These are phyloP conservation scores for Phodopus roborovskii DNA, from an alignment of 2,113 vertebrate species.

Conservation along the genomic window DNA sequence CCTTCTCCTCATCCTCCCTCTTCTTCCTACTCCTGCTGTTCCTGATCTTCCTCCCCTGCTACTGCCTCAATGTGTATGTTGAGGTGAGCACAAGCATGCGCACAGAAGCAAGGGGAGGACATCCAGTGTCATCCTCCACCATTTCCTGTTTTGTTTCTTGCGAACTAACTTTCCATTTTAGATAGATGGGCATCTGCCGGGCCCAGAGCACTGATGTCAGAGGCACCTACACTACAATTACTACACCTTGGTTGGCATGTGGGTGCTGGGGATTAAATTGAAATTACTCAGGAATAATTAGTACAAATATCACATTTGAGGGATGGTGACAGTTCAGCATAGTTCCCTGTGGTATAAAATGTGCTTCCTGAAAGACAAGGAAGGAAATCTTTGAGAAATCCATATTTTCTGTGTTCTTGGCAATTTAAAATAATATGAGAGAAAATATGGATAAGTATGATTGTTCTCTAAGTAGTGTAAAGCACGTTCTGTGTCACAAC, in stretches of 20 bases:
- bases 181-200: neutral
- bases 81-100: neutral
- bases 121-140: neutral
- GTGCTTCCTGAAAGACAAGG: neutral
- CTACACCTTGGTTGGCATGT: neutral
- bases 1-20: neutral
- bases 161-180: neutral
- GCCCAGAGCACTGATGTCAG: too few relatives aligned
- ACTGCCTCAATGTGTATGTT: neutral
- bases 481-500: neutral
- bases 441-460: neutral
- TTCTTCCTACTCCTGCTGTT: too few relatives aligned
- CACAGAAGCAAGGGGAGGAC: neutral
- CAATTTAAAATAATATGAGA: slow-evolving; percentile 45
- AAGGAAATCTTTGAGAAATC: neutral
- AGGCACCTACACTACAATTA: neutral
- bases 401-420: neutral
- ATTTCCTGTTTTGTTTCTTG: neutral
- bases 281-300: slow-evolving; percentile 6
- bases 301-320: neutral
- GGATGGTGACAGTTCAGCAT: neutral
- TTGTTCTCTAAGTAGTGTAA: slow-evolving; percentile 36
- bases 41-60: neutral
- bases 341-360: neutral
- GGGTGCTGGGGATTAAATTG: neutral